Evolutionary conservation across 2,888 invertebrate genomes (phyloP).

Genomic region (Campaea margaritaria): DNA sequence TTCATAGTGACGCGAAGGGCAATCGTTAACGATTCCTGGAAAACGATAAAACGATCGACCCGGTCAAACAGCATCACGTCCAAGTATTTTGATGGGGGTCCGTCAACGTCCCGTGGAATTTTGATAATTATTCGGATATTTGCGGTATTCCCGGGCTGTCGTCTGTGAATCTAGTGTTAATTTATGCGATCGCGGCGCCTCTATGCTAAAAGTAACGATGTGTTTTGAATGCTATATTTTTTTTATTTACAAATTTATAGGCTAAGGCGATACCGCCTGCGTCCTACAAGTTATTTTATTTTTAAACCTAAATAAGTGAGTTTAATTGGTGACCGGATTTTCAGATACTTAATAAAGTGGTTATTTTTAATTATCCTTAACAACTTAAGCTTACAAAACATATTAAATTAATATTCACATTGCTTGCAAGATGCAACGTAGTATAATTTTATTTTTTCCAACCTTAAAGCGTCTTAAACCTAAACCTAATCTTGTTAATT

Average conservation of each 20-base stretch:
- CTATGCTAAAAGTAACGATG: constrained; percentile 54
- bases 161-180: constrained; percentile 68
- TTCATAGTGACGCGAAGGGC: constrained; percentile 47
- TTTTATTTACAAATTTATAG: constrained; percentile 46
- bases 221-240: constrained; percentile 46
- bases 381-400: too few species aligned
- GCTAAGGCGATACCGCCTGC: constrained; percentile 19
- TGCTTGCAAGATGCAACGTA: too few species aligned
- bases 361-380: too few species aligned
- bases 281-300: not conserved
- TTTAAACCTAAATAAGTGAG: constrained; percentile 3
- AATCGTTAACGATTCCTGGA: constrained; percentile 47
- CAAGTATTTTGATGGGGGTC: constrained; percentile 63
- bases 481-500: too few species aligned
- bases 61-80: constrained; percentile 30
- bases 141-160: constrained; percentile 51
- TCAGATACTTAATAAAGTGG: not conserved
- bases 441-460: too few species aligned
- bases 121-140: constrained; percentile 39
- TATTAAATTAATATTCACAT: too few species aligned
- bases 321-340: too few species aligned
- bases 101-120: constrained; percentile 49
- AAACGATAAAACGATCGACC: constrained; percentile 53
- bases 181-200: constrained; percentile 59
- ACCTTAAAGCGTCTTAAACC: too few species aligned